Conservation (phyloP, 92 coral and sea anemone species). For the Parazoanthus atlanticus region DNA sequence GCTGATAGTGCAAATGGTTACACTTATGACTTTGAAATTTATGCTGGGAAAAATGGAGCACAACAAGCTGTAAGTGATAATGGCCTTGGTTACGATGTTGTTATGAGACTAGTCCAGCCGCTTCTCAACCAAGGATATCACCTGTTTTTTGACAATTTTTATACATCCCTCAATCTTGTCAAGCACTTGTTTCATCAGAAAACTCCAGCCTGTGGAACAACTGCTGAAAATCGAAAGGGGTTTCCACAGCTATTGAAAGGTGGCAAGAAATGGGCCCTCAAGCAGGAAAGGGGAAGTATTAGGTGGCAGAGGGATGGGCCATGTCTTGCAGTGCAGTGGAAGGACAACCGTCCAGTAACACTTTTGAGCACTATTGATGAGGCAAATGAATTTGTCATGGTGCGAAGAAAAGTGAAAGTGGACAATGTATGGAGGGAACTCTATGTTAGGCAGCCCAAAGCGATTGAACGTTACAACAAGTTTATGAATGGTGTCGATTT, state of each 20-base stretch:
- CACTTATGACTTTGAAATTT: slow-evolving; percentile 60
- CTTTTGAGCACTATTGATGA: slow-evolving; percentile 35
- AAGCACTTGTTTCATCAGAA: slow-evolving; percentile 8
- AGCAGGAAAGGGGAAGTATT: slow-evolving; percentile 1
- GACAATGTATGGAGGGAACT: slow-evolving; percentile 1
- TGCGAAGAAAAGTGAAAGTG: slow-evolving; percentile 1
- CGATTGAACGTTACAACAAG: slow-evolving; percentile 27
- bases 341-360: slow-evolving; percentile 37
- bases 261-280: slow-evolving; percentile 12
- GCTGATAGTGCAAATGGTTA: slow-evolving; percentile 66
- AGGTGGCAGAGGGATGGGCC: slow-evolving; percentile 28
- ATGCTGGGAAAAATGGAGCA: slow-evolving; percentile 64
- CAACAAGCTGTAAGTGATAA: too few relatives aligned
- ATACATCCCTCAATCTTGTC: slow-evolving; percentile 16
- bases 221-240: background rate
- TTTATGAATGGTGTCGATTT: slow-evolving; percentile 39
- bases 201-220: slow-evolving; percentile 33
- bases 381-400: slow-evolving; percentile 34
- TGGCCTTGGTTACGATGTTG: too few relatives aligned
- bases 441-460: slow-evolving; percentile 38
- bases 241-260: background rate
- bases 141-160: slow-evolving; percentile 53
- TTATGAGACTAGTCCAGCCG: slow-evolving; percentile 45
- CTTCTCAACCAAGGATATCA: slow-evolving; percentile 66
- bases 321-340: slow-evolving; percentile 36